phyloP scores from a whole-genome alignment of 30 jellyfish, hydroid and myxozoan species.

The Morbakka virulenta region DNA sequence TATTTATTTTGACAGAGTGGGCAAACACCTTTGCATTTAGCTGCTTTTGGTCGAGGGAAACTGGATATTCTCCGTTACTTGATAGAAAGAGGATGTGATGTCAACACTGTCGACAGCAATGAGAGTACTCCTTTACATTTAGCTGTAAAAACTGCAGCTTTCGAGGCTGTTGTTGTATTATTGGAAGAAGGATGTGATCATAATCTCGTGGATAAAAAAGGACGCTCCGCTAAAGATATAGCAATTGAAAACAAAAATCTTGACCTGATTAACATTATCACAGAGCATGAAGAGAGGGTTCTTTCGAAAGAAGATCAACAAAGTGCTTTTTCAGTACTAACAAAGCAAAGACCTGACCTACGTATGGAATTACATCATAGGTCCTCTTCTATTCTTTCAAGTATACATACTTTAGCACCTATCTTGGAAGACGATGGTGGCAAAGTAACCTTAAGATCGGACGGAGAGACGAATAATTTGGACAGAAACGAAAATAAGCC shows the following conservation, averaged over 20 bases:
- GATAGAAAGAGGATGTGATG: conserved; percentile 19
- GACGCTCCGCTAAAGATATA: not conserved
- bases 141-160: not conserved
- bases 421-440: not conserved
- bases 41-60: not conserved
- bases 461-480: no score
- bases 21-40: conserved; percentile 37
- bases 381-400: not conserved
- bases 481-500: no score
- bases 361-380: not conserved
- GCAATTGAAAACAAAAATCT: not conserved
- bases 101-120: not conserved
- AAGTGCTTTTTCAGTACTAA: not conserved
- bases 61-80: not conserved
- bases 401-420: not conserved
- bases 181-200: not conserved
- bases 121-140: conserved; percentile 26
- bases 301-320: not conserved
- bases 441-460: no score
- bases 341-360: not conserved
- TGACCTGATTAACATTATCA: not conserved
- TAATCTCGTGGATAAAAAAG: not conserved
- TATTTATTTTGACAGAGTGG: conserved; percentile 25
- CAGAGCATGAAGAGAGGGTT: not conserved
- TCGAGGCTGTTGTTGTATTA: not conserved